Evolutionary conservation across 1,140 invertebrate genomes (phyloP).

Genomic region (Colletes gigas): DNA sequence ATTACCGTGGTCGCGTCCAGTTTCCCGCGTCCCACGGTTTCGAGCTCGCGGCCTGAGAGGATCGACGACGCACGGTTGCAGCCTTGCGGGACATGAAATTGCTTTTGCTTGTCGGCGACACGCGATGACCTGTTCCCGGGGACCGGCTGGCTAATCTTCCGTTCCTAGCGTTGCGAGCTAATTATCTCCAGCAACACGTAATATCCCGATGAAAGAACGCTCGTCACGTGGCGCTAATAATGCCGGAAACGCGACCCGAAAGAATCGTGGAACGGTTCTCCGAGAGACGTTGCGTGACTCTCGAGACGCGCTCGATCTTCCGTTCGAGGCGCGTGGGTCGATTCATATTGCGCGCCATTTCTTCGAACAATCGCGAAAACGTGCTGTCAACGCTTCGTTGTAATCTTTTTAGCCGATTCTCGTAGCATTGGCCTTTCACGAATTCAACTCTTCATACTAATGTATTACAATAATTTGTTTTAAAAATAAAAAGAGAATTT

Average conservation of each 20-base stretch:
- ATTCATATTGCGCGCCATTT: neutral
- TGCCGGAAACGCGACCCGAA: slow-evolving; percentile 32
- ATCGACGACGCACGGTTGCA: slow-evolving; percentile 48
- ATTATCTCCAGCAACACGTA: slow-evolving; percentile 35
- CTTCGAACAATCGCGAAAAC: neutral
- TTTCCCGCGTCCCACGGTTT: slow-evolving; percentile 2
- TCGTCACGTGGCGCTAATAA: slow-evolving; percentile 40
- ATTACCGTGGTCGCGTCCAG: neutral
- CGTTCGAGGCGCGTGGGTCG: neutral
- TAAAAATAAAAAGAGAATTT: too few species aligned
- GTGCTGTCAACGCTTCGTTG: neutral
- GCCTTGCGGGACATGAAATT: slow-evolving; percentile 36
- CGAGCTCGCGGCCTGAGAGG: slow-evolving; percentile 15
- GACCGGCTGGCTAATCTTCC: slow-evolving; percentile 10
- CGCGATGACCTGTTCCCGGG: slow-evolving; percentile 25
- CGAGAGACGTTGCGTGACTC: slow-evolving; percentile 39
- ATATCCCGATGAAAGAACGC: neutral
- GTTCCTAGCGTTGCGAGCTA: slow-evolving; percentile 10
- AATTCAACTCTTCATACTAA: too few species aligned
- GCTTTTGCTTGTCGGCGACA: slow-evolving; percentile 35
- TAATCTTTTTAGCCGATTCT: too few species aligned
- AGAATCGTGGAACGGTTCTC: slow-evolving; percentile 28
- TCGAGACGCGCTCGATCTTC: neutral
- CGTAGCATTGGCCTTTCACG: too few species aligned
- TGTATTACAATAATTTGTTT: too few species aligned